Evolutionary conservation across 2,888 invertebrate species (phyloP).

Genomic region (Oscheius myriophilus): DNA sequence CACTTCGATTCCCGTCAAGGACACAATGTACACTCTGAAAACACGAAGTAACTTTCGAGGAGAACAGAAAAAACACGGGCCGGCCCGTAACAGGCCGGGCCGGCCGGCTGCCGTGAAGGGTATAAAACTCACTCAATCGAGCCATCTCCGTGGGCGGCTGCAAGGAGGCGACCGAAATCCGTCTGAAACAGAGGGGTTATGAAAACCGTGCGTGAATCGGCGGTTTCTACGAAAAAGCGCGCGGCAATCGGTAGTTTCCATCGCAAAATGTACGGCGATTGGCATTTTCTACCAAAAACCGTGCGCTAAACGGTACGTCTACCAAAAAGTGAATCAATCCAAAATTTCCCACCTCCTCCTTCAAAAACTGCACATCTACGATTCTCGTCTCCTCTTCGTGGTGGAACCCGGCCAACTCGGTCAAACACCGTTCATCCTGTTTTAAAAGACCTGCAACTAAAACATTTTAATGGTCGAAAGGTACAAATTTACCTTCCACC

Average conservation of each 20-base stretch:
- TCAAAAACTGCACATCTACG: conserved; percentile 5
- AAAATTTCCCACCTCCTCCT: neutral
- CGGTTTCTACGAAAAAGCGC: neutral
- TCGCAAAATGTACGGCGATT: too few relatives aligned
- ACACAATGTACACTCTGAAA: neutral
- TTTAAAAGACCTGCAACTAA: conserved; percentile 1
- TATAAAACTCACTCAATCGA: neutral
- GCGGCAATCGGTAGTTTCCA: too few relatives aligned
- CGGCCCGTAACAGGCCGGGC: too few relatives aligned
- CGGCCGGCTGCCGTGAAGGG: neutral
- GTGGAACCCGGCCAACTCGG: neutral
- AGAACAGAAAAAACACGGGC: too few relatives aligned
- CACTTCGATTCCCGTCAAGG: neutral
- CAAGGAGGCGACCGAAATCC: too few relatives aligned
- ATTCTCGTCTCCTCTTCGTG: conserved; percentile 6
- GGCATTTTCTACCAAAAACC: too few relatives aligned
- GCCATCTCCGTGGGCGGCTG: neutral
- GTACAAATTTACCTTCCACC: neutral
- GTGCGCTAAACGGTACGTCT: neutral
- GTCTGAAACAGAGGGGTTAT: neutral
- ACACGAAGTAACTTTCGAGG: too few relatives aligned
- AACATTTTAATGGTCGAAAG: neutral
- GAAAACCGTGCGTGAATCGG: neutral
- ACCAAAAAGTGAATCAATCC: neutral
- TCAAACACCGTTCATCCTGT: neutral